Conservation (phyloP, 2,797 vertebrate species). For the Sebastes trivittatus region DNA sequence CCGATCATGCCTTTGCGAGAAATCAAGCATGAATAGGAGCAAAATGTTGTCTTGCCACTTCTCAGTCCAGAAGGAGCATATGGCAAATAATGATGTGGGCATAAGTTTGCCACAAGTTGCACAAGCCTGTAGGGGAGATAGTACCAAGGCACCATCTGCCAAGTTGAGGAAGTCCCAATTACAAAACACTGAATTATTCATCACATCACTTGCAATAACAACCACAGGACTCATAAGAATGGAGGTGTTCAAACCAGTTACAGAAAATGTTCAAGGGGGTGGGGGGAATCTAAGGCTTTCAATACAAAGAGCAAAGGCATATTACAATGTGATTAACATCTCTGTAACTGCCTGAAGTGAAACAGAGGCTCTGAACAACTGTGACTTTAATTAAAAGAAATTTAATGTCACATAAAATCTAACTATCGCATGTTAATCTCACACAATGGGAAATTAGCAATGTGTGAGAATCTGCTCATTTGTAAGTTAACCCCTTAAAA, state of each 20-base stretch:
- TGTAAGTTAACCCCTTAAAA: too few species aligned
- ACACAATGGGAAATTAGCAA: not conserved
- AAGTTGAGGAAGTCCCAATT: conserved; percentile 42
- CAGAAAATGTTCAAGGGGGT: not conserved
- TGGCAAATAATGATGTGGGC: conserved; percentile 56
- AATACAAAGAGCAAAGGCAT: not conserved
- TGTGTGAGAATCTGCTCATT: not conserved
- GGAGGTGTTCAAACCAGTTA: conserved; percentile 6
- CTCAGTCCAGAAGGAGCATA: conserved; percentile 56
- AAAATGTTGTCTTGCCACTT: not conserved
- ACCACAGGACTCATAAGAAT: conserved; percentile 25
- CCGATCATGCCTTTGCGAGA: not conserved
- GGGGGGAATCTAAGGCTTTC: conserved; percentile 1
- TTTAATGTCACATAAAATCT: not conserved
- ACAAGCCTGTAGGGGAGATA: conserved; percentile 43
- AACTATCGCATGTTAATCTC: not conserved
- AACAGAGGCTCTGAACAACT: not conserved
- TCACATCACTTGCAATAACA: conserved; percentile 25
- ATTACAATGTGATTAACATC: not conserved
- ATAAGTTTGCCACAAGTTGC: conserved; percentile 66
- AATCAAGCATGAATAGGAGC: conserved; percentile 45
- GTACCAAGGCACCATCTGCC: conserved; percentile 55
- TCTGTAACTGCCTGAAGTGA: not conserved
- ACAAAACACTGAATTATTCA: conserved; percentile 61
- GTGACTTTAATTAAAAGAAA: not conserved